phyloP scores from a whole-genome alignment of 2,113 vertebrate species.

The Oncorhynchus tshawytscha region DNA sequence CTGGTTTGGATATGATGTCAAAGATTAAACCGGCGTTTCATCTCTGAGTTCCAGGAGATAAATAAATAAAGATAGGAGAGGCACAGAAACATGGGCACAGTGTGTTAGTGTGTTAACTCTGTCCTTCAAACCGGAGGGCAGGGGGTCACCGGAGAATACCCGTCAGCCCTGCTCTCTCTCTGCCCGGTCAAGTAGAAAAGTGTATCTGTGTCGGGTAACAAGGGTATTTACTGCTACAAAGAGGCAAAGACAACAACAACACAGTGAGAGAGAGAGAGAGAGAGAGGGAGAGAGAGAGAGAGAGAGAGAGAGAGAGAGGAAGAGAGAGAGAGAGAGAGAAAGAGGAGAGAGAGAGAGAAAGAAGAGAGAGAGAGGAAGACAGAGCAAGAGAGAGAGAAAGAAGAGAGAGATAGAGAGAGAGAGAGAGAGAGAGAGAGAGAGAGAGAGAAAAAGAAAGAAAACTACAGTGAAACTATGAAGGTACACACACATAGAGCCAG shows the following conservation, averaged over 20 bases:
- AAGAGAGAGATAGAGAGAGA: no score
- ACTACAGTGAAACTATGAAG: no score
- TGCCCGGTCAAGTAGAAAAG: constrained; percentile 70
- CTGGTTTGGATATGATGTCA: constrained; percentile 80
- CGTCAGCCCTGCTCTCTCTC: constrained; percentile 53
- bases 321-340: not conserved
- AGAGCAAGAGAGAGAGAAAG: constrained; percentile 22
- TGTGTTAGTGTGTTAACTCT: constrained; percentile 40
- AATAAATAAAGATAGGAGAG: constrained; percentile 10
- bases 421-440: no score
- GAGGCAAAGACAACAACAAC: constrained; percentile 55
- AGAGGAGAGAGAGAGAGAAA: no score
- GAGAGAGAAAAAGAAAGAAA: constrained; percentile 3
- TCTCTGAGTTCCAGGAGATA: constrained; percentile 40
- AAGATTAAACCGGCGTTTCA: constrained; percentile 74
- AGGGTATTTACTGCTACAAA: constrained; percentile 72
- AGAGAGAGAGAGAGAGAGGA: not conserved
- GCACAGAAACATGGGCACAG: not conserved
- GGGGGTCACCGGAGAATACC: constrained; percentile 63
- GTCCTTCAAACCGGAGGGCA: constrained; percentile 63
- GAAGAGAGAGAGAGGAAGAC: not conserved
- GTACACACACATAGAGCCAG: not conserved
- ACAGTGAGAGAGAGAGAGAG: constrained; percentile 21
- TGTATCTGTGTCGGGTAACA: constrained; percentile 70
- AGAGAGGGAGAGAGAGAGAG: constrained; percentile 10